A percentile compares a stretch with the other conserved stretches of the same genome.
Conservation (phyloP, 2,888 invertebrate genomes). For the Mechanitis messenoides region DNA sequence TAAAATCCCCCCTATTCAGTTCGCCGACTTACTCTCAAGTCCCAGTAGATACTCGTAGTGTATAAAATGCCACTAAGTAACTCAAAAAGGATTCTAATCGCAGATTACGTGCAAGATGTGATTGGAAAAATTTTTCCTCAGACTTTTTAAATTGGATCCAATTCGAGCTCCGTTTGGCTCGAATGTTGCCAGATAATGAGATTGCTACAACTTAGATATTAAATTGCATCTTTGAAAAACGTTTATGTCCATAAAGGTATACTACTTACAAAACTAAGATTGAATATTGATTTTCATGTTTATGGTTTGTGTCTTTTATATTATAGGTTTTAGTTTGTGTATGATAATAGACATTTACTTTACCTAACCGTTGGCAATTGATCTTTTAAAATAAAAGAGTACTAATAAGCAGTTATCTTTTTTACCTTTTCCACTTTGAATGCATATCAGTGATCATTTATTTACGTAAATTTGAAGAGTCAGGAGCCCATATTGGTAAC, state of each 20-base stretch:
- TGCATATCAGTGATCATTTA: too few relatives aligned
- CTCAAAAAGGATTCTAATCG: constrained; percentile 53
- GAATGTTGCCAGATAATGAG: constrained; percentile 65
- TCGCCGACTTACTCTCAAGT: background rate
- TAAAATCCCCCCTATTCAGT: constrained; percentile 4
- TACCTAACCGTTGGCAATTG: too few relatives aligned
- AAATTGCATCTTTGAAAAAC: constrained; percentile 67
- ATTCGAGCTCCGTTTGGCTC: constrained; percentile 58
- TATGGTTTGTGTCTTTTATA: background rate
- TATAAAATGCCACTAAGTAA: constrained; percentile 32
- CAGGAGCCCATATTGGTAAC: too few relatives aligned
- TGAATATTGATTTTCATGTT: constrained; percentile 7
- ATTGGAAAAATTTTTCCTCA: constrained; percentile 70
- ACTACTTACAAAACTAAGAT: constrained; percentile 9
- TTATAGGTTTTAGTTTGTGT: background rate
- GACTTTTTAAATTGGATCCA: constrained; percentile 74
- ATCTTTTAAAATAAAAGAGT: background rate
- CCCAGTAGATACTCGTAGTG: background rate
- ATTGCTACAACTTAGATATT: constrained; percentile 60
- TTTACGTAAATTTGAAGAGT: too few relatives aligned
- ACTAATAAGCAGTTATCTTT: constrained; percentile 15
- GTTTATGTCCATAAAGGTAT: constrained; percentile 42
- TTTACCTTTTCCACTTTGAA: too few relatives aligned
- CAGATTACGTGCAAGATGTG: constrained; percentile 61
- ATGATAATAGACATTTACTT: too few relatives aligned